These are phyloP conservation scores for Alauda arvensis DNA, from an alignment of 2,797 vertebrate species.

Conservation along the genomic window DNA sequence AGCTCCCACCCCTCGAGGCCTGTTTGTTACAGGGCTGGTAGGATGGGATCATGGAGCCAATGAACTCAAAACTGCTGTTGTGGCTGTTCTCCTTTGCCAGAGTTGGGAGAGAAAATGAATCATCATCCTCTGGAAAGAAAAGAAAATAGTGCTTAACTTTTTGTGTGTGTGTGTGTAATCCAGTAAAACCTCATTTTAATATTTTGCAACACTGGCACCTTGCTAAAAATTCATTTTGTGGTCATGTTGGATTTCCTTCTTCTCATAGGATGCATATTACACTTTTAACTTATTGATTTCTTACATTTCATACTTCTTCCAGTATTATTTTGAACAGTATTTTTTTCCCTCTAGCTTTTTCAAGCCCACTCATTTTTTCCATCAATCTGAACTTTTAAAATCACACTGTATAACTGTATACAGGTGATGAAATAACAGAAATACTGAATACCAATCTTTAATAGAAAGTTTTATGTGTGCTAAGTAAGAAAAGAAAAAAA, in stretches of 20 bases:
- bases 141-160: neutral
- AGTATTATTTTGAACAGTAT: neutral
- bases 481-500: neutral
- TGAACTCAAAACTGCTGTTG: slow-evolving; percentile 96
- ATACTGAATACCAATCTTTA: neutral
- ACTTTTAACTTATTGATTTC: neutral
- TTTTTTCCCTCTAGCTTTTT: neutral
- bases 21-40: slow-evolving; percentile 89
- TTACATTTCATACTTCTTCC: neutral
- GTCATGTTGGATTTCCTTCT: neutral
- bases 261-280: neutral
- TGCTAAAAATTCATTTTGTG: neutral
- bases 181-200: neutral
- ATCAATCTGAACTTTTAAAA: neutral
- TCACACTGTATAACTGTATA: neutral
- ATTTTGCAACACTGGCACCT: neutral
- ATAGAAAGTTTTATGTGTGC: fast-evolving
- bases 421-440: neutral
- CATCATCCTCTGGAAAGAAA: slow-evolving; percentile 82
- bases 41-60: slow-evolving; percentile 91
- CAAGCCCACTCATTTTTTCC: neutral
- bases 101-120: slow-evolving; percentile 79
- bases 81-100: slow-evolving; percentile 90
- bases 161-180: neutral
- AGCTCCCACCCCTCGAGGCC: slow-evolving; percentile 69